Base-by-base conservation (phyloP, 2,797 vertebrate species). In the Myotis pilosus region DNA sequence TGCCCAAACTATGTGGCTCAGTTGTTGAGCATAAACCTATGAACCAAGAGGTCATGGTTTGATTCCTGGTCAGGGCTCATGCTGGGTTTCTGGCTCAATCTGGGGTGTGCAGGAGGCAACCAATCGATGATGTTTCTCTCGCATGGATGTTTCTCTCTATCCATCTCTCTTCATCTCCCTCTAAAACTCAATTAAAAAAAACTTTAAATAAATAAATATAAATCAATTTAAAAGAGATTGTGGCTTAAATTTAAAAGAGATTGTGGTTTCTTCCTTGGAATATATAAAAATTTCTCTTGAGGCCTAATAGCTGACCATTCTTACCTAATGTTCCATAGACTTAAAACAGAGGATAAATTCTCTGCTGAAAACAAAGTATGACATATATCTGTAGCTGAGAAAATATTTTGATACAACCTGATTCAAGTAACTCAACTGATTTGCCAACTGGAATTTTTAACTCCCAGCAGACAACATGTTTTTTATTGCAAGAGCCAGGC, bases 361-460 rank as follows among this genome's bases (percentile, higher is more conserved):
- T 93, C 76, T 60, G 0, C 47, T n/a, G 23, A 55, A 51, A 94
- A 79, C 28, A 60, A 36, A 94, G 23, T 76, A 16, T 49, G 28
- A 80, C 10, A 30, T 25, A 16, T 60, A 20, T 72, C 44, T 71
- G 28, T 47, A 76, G 38, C 28, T 90, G 38, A 49, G 68, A 80
- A 92, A 86, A 64, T 75, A 86, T 80, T 84, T 93, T 76, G 5
- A 87, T 55, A 49, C 17, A 78, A 44, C 33, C 36, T 91, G 41
- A 47, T 82, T 93, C 36, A 44, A 92, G 28, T 64, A 69, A 89
- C 38, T 80, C 87, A 74, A n/a, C 49, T 74, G 38, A 92, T 86
- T 36, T 78, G 25, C 33, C n/a, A n/a, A 79, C 64, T 64, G 28
- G 6, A 74, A 82, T 93, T 95, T 91, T 92, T 82, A 89, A 79